Base-by-base conservation (phyloP, 30 jellyfish, hydroid and myxozoan species). In the Catostylus mosaicus region DNA sequence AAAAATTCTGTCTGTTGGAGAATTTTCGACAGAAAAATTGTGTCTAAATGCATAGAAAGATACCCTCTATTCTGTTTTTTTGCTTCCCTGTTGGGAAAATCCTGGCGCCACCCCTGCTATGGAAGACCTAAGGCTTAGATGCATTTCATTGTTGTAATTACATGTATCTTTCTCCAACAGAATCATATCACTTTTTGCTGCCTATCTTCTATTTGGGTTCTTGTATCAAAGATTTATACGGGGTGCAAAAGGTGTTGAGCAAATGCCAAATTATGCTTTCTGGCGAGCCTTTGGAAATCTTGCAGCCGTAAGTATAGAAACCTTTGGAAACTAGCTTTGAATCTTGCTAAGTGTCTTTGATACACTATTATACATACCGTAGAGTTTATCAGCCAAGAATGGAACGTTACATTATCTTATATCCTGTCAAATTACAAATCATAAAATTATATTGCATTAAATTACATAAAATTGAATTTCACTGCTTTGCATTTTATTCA, bases 221-320 rank as follows among this genome's bases (percentile, higher is more conserved):
- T 67, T 93, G 76, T 93, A 86, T 70, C 90, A 86, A 52, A 88
- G 98, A 62, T 93, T 80, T 72, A 90, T 85, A 34, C 48, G 76
- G 20, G 95, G 94, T 31, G 98, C 98, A 1, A 93, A 93, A 77
- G 98, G 98, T 14, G 88, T 76, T 24, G 98, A 93, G 45, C 98
- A 93, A 61, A 93, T 93, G 76, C 98, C 98, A 31, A 87, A 93
- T 73, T 87, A 86, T 67, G 37, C 85, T 24, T 93, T 93, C 78
- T 93, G 98, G 98, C 83, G 93, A 46, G 50, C 88, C 27, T 68
- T 93, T 36, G 98, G 98, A n/a, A 93, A 93, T 77, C 48, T 88
- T 37, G 23, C 96, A 38, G 98, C 98, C 3, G 98, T 93, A 67
- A 93, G 98, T 87, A 30, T 35, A n/a, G n/a, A n/a, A n/a, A n/a